These are phyloP conservation scores for Turdus rufiventris DNA, from an alignment of 2,113 vertebrate species.

Conservation along the genomic window DNA sequence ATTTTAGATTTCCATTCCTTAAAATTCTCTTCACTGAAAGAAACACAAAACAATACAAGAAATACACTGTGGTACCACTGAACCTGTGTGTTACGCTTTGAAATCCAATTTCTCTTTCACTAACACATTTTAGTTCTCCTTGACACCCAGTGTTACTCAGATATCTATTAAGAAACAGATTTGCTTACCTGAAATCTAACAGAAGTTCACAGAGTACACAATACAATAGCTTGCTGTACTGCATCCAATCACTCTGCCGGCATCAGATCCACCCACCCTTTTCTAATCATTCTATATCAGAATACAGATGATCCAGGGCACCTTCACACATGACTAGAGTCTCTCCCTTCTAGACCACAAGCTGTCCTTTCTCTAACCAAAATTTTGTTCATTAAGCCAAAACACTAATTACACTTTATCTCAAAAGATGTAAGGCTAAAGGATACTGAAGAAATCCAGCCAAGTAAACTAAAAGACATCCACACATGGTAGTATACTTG, in stretches of 20 bases:
- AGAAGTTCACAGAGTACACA: neutral
- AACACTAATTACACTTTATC: neutral
- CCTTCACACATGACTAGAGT: neutral
- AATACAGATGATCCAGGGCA: slow-evolving; percentile 12
- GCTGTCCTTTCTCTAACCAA: neutral
- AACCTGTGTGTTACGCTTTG: neutral
- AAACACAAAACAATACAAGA: neutral
- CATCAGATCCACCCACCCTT: neutral
- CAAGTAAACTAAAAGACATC: neutral
- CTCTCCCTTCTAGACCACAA: neutral
- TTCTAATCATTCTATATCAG: neutral
- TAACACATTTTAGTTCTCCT: neutral
- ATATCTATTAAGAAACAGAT: neutral
- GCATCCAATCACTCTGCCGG: neutral
- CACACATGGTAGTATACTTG: rapidly evolving
- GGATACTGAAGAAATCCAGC: neutral
- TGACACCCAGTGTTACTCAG: neutral
- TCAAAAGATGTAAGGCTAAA: neutral
- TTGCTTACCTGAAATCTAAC: neutral
- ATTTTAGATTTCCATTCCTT: neutral
- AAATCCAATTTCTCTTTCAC: neutral
- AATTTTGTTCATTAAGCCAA: neutral
- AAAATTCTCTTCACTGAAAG: neutral
- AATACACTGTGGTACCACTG: neutral
- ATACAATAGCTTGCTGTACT: neutral